A percentile compares a stretch with the other conserved stretches of the same genome.
Conservation (phyloP, 1,140 invertebrate species). For the Conus ventricosus region DNA sequence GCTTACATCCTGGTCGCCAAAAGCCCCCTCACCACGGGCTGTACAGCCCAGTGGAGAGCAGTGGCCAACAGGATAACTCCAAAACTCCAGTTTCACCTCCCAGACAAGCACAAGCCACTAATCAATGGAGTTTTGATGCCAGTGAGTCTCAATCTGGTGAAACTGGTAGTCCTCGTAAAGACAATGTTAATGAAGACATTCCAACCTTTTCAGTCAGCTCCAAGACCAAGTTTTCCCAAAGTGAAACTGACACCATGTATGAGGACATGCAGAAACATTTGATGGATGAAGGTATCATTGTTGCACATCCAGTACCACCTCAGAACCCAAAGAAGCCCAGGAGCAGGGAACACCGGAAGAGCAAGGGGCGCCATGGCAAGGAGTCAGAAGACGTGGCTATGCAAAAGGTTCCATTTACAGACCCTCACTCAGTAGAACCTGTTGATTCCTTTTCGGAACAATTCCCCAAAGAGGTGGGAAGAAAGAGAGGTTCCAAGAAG, state of each 20-base stretch:
- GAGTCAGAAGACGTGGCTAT: conserved; percentile 7
- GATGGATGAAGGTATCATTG: conserved; percentile 18
- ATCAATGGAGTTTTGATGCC: conserved; percentile 25
- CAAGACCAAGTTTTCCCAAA: conserved; percentile 32
- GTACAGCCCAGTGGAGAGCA: neutral
- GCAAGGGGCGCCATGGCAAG: conserved; percentile 1
- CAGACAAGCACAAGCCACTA: neutral
- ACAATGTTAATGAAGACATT: neutral
- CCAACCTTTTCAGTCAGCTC: neutral
- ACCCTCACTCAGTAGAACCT: neutral
- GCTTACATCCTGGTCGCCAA: conserved; percentile 20
- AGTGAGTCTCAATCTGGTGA: conserved; percentile 4
- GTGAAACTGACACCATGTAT: conserved; percentile 43
- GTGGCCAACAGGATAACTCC: neutral
- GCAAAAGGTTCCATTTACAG: neutral
- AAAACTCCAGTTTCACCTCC: neutral
- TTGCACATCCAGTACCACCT: conserved; percentile 41
- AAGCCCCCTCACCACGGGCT: conserved; percentile 14
- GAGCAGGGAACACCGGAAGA: conserved; percentile 41
- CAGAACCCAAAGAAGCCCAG: conserved; percentile 38
- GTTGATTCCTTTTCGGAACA: neutral
- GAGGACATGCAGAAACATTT: conserved; percentile 40
- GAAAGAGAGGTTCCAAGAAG: neutral
- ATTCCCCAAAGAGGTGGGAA: neutral
- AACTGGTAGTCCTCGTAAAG: neutral